Evolutionary conservation across 2,797 vertebrate genomes (phyloP), one percentile per base, ranked within the genome.

Genomic region (Masticophis lateralis): DNA sequence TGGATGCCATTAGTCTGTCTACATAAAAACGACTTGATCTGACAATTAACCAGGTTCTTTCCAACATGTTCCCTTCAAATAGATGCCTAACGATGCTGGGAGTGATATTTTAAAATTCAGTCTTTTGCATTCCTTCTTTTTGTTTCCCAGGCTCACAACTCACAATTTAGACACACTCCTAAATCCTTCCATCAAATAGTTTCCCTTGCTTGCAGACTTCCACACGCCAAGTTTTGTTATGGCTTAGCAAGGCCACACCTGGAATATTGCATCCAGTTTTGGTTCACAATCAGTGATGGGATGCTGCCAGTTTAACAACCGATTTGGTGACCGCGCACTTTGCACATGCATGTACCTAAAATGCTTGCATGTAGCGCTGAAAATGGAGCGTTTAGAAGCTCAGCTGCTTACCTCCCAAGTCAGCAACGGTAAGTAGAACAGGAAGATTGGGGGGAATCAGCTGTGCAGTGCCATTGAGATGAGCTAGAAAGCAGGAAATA

Each of bases 271-370:
- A 14, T 14, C 28, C 63, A 66, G 28, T 66, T 66, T 66, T 14
- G 28, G 12, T 66, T 28, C 63, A n/a, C 28, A 66, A n/a, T 53
- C 51, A 10, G 51, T 10, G 51, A 9, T 8, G 7, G 6, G 51
- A 53, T 53, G 51, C 51, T 53, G 51, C 51, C 1, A 0, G 9
- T 53, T 53, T 53, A 53, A 53, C 51, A 53, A 53, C 51, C 1
- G 51, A 9, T 53, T 53, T 53, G 51, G 51, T 53, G 51, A 53
- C 0, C 51, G 9, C 1, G 1, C 1, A 53, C 51, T 53, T 53
- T 53, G 51, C 8, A 0, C 1, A 0, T 1, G 9, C 0, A 51
- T 10, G 51, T 1, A 51, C 51, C 9, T 53, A 10, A 53, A 53
- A 9, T 0, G 1, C 51, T 53, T 53, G 51, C 0, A 1, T 1